Evolutionary conservation across 2,888 invertebrate genomes (phyloP).

Genomic region (Microplitis deprimator): DNA sequence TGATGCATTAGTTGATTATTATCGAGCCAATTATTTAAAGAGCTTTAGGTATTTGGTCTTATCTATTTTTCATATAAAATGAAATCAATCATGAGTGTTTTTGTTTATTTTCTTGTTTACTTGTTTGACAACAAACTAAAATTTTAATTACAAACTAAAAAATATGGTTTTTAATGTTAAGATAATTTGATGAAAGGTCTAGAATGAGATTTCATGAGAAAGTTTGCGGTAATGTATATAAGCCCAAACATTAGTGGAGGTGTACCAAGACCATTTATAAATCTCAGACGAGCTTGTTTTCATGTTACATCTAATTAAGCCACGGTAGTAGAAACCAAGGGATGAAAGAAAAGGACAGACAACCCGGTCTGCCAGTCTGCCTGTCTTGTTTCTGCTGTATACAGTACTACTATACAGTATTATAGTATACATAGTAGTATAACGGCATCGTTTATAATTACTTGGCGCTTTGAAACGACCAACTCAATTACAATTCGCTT

Average conservation of each 20-base stretch:
- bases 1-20: not conserved
- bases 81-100: not conserved
- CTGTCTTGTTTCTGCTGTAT: not conserved
- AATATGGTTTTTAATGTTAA: not conserved
- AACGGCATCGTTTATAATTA: slow-evolving; percentile 55
- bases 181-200: not conserved
- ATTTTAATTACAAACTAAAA: not conserved
- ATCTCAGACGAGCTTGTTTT: slow-evolving; percentile 18
- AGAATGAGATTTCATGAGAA: slow-evolving; percentile 10
- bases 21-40: not conserved
- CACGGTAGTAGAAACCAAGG: slow-evolving; percentile 32
- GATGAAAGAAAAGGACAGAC: not conserved
- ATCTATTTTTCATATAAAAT: not conserved
- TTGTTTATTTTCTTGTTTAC: not conserved
- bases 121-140: not conserved
- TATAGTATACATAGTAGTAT: slow-evolving; percentile 28
- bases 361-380: slow-evolving; percentile 12
- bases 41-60: not conserved
- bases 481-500: slow-evolving; percentile 51
- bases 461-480: slow-evolving; percentile 52
- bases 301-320: slow-evolving; percentile 50
- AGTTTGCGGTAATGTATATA: not conserved
- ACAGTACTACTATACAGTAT: slow-evolving; percentile 25
- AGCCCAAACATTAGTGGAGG: slow-evolving; percentile 4
- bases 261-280: slow-evolving; percentile 16